phyloP scores from a whole-genome alignment of 2,113 vertebrate genomes.

The Xenus cinereus region DNA sequence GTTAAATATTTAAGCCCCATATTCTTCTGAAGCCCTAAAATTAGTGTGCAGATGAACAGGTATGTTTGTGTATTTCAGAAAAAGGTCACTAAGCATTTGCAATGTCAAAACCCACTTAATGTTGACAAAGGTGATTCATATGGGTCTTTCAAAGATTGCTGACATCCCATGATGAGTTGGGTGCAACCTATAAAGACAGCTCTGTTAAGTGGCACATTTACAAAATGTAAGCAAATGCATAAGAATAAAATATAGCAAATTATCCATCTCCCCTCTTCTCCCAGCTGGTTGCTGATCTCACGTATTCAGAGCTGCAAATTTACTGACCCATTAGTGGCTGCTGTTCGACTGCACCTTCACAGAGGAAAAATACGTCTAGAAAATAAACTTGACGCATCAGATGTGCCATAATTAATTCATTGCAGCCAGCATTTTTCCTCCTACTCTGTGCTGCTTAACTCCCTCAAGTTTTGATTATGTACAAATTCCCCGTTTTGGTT shows the following conservation, averaged over 20 bases:
- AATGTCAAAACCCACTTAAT: not conserved
- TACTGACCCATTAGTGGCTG: slow-evolving; percentile 38
- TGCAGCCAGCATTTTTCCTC: slow-evolving; percentile 2
- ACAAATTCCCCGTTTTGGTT: not conserved
- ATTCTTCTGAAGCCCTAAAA: not conserved
- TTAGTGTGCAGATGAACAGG: not conserved
- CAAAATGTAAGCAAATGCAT: not conserved
- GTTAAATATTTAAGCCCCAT: not conserved
- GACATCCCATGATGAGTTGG: not conserved
- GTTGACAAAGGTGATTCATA: slow-evolving; percentile 10
- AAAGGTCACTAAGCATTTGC: not conserved
- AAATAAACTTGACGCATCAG: slow-evolving; percentile 31
- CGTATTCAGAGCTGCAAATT: not conserved
- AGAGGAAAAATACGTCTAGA: not conserved
- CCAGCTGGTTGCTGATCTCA: not conserved
- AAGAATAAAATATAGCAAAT: not conserved
- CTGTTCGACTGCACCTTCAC: slow-evolving; percentile 33
- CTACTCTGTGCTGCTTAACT: not conserved
- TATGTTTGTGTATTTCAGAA: not conserved
- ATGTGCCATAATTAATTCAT: not conserved
- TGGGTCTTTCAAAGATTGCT: not conserved
- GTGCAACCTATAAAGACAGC: not conserved
- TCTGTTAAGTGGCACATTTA: not conserved
- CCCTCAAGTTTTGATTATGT: not conserved
- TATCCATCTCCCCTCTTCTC: not conserved